phyloP scores from a whole-genome alignment of 1,140 invertebrate genomes.

The Heliconius hermathena region DNA sequence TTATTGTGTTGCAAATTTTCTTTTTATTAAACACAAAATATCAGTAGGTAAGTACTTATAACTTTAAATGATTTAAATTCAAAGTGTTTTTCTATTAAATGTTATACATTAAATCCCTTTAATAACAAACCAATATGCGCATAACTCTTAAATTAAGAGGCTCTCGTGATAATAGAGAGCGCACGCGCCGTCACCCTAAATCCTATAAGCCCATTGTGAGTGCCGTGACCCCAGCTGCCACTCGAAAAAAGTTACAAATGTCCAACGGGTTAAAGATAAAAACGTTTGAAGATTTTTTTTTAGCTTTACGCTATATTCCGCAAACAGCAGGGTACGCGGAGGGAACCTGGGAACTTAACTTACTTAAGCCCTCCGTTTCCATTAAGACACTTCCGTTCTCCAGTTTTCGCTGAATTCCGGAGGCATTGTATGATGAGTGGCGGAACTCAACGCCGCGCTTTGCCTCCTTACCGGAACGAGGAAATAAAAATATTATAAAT shows the following conservation, averaged over 20 bases:
- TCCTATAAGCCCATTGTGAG: slow-evolving; percentile 60
- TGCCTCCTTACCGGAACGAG: too few species aligned
- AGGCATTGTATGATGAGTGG: too few species aligned
- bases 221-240: slow-evolving; percentile 56
- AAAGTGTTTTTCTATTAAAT: background rate
- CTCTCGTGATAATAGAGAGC: slow-evolving; percentile 67
- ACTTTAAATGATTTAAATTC: background rate
- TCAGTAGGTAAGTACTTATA: background rate
- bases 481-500: too few species aligned
- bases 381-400: too few species aligned
- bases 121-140: slow-evolving; percentile 60
- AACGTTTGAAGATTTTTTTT: background rate
- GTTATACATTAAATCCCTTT: slow-evolving; percentile 39
- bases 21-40: background rate
- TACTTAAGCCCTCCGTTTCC: too few species aligned
- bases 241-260: slow-evolving; percentile 52
- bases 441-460: too few species aligned
- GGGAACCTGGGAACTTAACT: too few species aligned
- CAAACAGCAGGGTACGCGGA: too few species aligned
- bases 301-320: too few species aligned
- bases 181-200: slow-evolving; percentile 44
- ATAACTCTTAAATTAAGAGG: slow-evolving; percentile 56
- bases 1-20: background rate
- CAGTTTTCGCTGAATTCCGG: too few species aligned
- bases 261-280: slow-evolving; percentile 49